phyloP scores from a whole-genome alignment of 2,113 vertebrate genomes.

The Neolamprologus variostigma region DNA sequence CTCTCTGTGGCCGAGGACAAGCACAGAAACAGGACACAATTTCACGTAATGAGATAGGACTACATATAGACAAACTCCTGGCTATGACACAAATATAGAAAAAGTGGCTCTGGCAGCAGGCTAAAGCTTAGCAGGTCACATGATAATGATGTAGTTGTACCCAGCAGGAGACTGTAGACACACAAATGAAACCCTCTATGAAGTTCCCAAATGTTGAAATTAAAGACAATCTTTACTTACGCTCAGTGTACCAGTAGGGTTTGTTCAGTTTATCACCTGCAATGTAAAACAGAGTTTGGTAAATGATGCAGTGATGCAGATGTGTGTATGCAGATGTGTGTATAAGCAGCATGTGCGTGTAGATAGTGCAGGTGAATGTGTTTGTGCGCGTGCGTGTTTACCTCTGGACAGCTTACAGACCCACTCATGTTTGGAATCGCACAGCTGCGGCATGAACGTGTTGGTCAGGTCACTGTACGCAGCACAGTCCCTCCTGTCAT shows the following conservation, averaged over 20 bases:
- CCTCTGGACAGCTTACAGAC: constrained; percentile 90
- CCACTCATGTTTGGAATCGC: constrained; percentile 84
- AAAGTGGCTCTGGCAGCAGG: neutral
- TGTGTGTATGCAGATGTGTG: neutral
- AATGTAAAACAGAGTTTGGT: constrained; percentile 11
- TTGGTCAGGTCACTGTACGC: constrained; percentile 75
- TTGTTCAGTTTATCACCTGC: constrained; percentile 79
- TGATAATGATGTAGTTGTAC: neutral
- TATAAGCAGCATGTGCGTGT: neutral
- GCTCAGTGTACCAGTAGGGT: constrained; percentile 82
- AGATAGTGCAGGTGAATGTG: neutral
- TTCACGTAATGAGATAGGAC: neutral
- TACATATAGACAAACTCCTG: neutral
- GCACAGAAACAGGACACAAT: neutral
- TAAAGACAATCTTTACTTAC: constrained; percentile 67
- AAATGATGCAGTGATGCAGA: neutral
- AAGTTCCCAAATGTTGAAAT: neutral
- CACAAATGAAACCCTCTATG: neutral
- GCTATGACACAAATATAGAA: neutral
- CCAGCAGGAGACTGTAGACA: neutral
- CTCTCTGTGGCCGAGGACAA: constrained; percentile 66
- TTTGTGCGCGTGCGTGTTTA: constrained; percentile 10
- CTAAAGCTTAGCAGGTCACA: neutral
- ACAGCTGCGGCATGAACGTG: constrained; percentile 73
- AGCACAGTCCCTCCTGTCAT: constrained; percentile 79